Conservation (phyloP, 1,140 invertebrate genomes). For the Delia radicum region DNA sequence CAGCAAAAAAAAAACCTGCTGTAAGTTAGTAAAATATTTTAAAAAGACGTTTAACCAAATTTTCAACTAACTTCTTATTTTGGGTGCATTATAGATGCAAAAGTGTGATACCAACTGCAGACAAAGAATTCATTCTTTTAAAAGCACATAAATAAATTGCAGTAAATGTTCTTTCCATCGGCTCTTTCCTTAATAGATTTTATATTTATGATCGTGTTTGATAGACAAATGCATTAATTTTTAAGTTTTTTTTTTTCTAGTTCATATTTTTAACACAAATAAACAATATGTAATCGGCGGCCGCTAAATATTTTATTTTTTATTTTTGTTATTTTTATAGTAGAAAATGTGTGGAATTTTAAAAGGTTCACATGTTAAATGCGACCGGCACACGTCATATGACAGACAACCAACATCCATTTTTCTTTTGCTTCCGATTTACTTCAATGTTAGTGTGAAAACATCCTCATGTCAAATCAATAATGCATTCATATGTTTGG, state of each 20-base stretch:
- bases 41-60: too few species aligned
- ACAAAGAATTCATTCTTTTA: too few species aligned
- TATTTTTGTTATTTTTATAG: not conserved
- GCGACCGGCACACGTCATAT: not conserved
- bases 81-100: too few species aligned
- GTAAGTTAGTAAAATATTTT: too few species aligned
- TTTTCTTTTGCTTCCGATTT: not conserved
- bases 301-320: not conserved
- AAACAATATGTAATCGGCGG: not conserved
- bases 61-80: too few species aligned
- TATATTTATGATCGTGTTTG: not conserved
- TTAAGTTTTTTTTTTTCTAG: not conserved
- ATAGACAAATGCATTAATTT: slow-evolving; percentile 2
- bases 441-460: not conserved
- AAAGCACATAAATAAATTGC: not conserved
- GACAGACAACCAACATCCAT: not conserved
- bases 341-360: not conserved
- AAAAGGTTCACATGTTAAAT: not conserved
- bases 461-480: not conserved
- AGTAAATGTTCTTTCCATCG: not conserved
- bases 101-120: too few species aligned
- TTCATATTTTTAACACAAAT: not conserved
- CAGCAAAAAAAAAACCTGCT: too few species aligned
- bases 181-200: not conserved
- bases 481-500: not conserved